A percentile compares a stretch with the other conserved stretches of the same genome.
Evolutionary conservation across 2,888 invertebrate genomes (phyloP).

Genomic region (Lamellibrachia satsuma): DNA sequence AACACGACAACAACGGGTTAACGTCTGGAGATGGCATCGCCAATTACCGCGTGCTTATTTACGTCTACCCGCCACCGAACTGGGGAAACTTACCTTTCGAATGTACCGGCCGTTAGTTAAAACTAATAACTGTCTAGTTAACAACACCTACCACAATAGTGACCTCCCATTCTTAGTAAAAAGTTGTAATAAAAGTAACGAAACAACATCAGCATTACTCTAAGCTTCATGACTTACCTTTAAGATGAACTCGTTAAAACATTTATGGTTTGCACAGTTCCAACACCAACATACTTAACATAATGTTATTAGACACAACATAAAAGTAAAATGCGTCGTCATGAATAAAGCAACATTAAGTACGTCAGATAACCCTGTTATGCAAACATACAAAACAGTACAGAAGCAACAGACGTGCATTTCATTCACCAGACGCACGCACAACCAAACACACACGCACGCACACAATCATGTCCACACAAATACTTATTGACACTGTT

Average conservation of each 20-base stretch:
- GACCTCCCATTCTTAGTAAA: background rate
- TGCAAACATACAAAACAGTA: slow-evolving; percentile 14
- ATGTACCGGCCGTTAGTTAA: background rate
- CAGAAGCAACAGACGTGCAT: background rate
- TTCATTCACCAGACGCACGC: background rate
- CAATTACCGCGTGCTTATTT: background rate
- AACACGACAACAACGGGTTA: slow-evolving; percentile 22
- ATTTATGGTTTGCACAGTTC: background rate
- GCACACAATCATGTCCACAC: background rate
- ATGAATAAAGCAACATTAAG: slow-evolving; percentile 23
- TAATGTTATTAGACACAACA: background rate
- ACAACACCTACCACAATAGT: background rate
- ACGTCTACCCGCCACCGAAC: background rate
- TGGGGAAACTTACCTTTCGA: background rate
- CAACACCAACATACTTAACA: background rate
- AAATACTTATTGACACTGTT: background rate
- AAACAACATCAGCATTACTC: background rate
- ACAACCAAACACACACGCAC: background rate
- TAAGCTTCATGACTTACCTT: background rate
- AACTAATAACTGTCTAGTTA: background rate
- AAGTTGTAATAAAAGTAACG: background rate
- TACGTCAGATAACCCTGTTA: background rate
- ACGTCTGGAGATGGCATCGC: background rate
- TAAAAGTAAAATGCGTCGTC: background rate
- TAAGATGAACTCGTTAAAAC: background rate